phyloP scores from a whole-genome alignment of 2,888 invertebrate genomes.

The Macrostomum cliftonense region DNA sequence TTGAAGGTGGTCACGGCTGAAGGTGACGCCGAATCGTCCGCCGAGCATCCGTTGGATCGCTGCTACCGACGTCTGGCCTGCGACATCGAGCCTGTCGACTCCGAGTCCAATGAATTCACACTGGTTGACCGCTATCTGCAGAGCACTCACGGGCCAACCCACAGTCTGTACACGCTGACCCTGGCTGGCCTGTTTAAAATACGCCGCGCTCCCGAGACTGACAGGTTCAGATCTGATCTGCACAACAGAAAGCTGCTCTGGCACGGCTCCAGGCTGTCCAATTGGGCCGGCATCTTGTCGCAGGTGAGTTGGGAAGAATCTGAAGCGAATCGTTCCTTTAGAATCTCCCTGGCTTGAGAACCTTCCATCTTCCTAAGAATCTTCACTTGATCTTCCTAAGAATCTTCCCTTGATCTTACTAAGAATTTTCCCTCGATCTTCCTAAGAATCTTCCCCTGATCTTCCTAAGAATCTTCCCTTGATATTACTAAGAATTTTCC shows the following conservation, averaged over 20 bases:
- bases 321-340: no score
- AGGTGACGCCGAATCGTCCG: constrained; percentile 16
- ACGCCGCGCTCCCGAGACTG: constrained; percentile 29
- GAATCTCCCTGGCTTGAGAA: no score
- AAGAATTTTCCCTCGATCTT: no score
- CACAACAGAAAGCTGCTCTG: constrained; percentile 37
- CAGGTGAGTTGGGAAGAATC: no score
- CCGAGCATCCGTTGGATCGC: constrained; percentile 38
- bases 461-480: no score
- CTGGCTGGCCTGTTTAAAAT: constrained; percentile 35
- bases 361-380: no score
- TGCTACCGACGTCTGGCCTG: constrained; percentile 39
- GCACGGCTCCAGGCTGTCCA: constrained; percentile 42
- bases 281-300: constrained; percentile 41
- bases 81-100: constrained; percentile 30
- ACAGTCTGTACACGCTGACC: constrained; percentile 38
- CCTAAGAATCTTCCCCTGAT: no score
- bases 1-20: constrained; percentile 35
- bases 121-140: constrained; percentile 31
- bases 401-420: no score
- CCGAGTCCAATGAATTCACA: constrained; percentile 26
- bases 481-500: no score
- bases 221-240: constrained; percentile 18
- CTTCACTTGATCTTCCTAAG: no score
- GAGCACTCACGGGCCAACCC: constrained; percentile 40